A percentile compares a stretch with the other conserved stretches of the same genome.
Conservation (phyloP, 2,888 invertebrate genomes). For the Ochropleura leucogaster region DNA sequence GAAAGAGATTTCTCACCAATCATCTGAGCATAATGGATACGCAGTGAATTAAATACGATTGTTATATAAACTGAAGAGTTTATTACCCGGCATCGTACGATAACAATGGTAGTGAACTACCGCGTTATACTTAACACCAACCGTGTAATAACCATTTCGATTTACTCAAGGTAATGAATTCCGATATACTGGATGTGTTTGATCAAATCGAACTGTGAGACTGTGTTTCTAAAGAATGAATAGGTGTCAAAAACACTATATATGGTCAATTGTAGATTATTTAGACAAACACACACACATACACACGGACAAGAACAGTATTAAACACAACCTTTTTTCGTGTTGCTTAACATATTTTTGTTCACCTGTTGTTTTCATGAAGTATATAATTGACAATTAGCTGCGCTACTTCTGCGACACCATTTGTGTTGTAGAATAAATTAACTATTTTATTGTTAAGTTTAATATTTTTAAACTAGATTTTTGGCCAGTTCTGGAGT, state of each 20-base stretch:
- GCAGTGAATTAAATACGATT: constrained; percentile 20
- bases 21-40: not conserved
- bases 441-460: constrained; percentile 3
- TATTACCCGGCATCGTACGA: constrained; percentile 23
- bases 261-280: not conserved
- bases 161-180: constrained; percentile 32
- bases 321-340: constrained; percentile 9
- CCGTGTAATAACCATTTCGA: constrained; percentile 31
- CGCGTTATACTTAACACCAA: constrained; percentile 17
- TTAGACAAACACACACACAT: not conserved
- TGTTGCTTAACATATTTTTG: constrained; percentile 21
- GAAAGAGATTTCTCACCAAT: constrained; percentile 10
- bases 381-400: constrained; percentile 33
- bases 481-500: not conserved
- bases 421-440: constrained; percentile 30
- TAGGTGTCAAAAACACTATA: not conserved
- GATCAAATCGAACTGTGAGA: not conserved
- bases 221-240: not conserved
- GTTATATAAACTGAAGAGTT: constrained; percentile 50
- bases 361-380: constrained; percentile 28
- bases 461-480: not conserved
- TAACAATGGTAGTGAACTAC: constrained; percentile 37
- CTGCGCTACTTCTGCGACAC: constrained; percentile 29
- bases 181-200: not conserved
- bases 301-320: not conserved